Evolutionary conservation across 2,888 invertebrate species (phyloP).

Genomic region (Thecophora atra): DNA sequence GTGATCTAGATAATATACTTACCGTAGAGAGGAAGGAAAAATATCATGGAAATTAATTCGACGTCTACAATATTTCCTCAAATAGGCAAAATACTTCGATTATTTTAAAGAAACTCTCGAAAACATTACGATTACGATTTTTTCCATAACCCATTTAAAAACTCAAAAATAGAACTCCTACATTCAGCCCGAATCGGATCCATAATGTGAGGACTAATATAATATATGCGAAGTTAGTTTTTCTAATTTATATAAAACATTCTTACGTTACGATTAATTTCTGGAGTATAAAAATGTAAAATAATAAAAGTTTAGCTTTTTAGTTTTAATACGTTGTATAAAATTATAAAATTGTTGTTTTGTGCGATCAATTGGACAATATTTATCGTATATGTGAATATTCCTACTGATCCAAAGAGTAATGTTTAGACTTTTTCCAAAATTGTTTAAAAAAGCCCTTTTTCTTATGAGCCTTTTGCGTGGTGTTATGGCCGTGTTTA

Average conservation of each 20-base stretch:
- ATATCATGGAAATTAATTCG: too few relatives aligned
- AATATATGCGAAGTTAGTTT: too few relatives aligned
- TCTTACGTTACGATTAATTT: conserved; percentile 16
- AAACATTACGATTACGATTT: too few relatives aligned
- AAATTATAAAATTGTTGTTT: conserved; percentile 12
- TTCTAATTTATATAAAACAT: background rate
- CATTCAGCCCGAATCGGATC: too few relatives aligned
- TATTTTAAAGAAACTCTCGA: too few relatives aligned
- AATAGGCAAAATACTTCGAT: too few relatives aligned
- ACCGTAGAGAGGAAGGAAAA: too few relatives aligned
- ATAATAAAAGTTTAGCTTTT: conserved; percentile 9
- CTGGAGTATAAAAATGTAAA: conserved; percentile 24
- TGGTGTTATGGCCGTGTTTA: conserved; percentile 31
- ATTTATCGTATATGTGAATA: background rate
- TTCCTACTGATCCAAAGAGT: conserved; percentile 82
- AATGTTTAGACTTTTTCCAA: conserved; percentile 88
- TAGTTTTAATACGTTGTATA: conserved; percentile 25
- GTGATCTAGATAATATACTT: background rate
- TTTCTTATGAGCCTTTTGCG: conserved; percentile 73
- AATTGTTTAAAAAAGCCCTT: conserved; percentile 89
- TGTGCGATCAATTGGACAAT: conserved; percentile 25
- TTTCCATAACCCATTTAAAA: too few relatives aligned
- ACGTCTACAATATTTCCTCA: too few relatives aligned
- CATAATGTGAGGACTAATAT: too few relatives aligned
- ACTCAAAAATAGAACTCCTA: too few relatives aligned